Evolutionary conservation across 2,888 invertebrate species (phyloP), one percentile per base, ranked within the genome.

Genomic region (Dynastes tityus): DNA sequence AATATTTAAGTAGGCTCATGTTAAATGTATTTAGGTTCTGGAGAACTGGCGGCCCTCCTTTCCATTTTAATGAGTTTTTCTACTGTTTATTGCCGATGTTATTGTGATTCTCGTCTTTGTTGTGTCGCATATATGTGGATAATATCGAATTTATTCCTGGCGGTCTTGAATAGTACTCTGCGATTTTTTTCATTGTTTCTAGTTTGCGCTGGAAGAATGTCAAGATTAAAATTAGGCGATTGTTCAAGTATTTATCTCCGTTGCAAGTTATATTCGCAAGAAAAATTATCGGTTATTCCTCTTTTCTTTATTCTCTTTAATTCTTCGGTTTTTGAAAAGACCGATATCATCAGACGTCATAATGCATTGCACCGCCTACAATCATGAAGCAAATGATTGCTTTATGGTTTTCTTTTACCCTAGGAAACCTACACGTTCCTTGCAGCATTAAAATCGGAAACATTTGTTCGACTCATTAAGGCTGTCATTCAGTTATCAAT

Each of bases 11-110:
- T 68, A 68, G 55, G 68, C 76, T 76, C 76, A 76, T 76, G 76
- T 67, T 76, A 76, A 76, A 76, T 76, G 76, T 68, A 76, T 76
- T 68, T 67, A 68, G 76, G 76, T 68, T 65, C 67, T 58, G 55
- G 58, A 51, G 64, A 68, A 68, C 76, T 74, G 73, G 76, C 76
- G 55, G 68, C 22, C 40, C 49, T 55, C 55, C 29, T 76, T 76
- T 58, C 64, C 76, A 76, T 76, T 55, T 63, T 76, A 74, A 74
- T 74, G 73, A 63, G 73, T 61, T 71, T 61, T 58, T 61, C 40
- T 74, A 74, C 73, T 27, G 27, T 61, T 74, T 74, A 45, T 74
- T 61, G 73, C 40, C 73, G 61, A 61, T 63, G 73, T 37, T 71
- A 71, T 71, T 71, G 53, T 71, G 32, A 71, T 71, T 71, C 71